phyloP scores from a whole-genome alignment of 1,140 invertebrate species.

The Luehdorfia chinensis region DNA sequence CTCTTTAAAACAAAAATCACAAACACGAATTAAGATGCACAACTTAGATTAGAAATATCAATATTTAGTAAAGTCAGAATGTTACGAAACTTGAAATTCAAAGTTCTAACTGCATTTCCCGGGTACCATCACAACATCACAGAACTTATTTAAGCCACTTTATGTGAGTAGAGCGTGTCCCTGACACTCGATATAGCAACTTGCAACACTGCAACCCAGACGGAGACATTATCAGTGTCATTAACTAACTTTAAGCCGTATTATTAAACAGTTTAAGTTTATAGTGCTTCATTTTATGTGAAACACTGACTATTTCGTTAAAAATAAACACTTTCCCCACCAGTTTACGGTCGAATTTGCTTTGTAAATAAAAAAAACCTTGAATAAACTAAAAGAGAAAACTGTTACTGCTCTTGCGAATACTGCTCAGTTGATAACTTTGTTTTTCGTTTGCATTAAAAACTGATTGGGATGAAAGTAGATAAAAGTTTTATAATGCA shows the following conservation, averaged over 20 bases:
- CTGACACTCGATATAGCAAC: conserved; percentile 48
- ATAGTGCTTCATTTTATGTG: conserved; percentile 21
- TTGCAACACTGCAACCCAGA: conserved; percentile 37
- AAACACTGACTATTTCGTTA: conserved; percentile 18
- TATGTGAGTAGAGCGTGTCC: conserved; percentile 43
- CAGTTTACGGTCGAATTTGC: conserved; percentile 32
- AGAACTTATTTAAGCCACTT: conserved; percentile 55
- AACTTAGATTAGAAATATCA: too few species aligned
- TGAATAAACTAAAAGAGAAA: conserved; percentile 27
- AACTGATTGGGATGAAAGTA: conserved; percentile 10
- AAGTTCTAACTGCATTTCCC: too few species aligned
- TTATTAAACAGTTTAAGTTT: conserved; percentile 12
- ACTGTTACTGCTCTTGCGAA: conserved; percentile 32
- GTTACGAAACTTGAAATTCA: too few species aligned
- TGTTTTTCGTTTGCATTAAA: conserved; percentile 38
- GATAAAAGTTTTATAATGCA: too few species aligned
- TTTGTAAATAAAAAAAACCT: conserved; percentile 31
- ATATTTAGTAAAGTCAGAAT: too few species aligned
- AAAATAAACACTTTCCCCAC: conserved; percentile 31
- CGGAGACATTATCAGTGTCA: conserved; percentile 18
- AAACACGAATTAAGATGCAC: too few species aligned
- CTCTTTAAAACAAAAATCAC: too few species aligned
- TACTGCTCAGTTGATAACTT: conserved; percentile 35
- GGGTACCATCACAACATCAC: conserved; percentile 42
- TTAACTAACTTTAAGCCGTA: conserved; percentile 26